A percentile compares a stretch with the other conserved stretches of the same genome.
Conservation (phyloP, 2,888 invertebrate genomes). For the Diogma glabrata region DNA sequence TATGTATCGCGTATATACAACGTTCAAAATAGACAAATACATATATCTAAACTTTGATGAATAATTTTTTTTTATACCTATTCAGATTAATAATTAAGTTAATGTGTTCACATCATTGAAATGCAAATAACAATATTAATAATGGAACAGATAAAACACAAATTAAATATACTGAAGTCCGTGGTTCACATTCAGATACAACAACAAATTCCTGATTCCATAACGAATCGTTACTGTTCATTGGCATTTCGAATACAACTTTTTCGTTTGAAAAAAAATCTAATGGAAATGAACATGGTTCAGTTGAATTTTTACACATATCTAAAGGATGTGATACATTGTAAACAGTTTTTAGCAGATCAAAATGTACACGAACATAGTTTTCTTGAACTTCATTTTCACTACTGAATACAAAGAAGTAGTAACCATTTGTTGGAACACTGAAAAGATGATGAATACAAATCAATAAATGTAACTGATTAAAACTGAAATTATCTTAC, state of each 20-base stretch:
- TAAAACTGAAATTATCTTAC: slow-evolving; percentile 31
- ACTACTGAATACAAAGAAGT: slow-evolving; percentile 73
- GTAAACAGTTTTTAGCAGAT: slow-evolving; percentile 58
- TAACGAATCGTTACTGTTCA: slow-evolving; percentile 49
- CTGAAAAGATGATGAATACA: slow-evolving; percentile 40
- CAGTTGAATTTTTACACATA: slow-evolving; percentile 50
- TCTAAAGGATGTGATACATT: slow-evolving; percentile 50
- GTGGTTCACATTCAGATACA: slow-evolving; percentile 60
- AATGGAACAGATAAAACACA: slow-evolving; percentile 62
- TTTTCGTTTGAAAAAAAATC: slow-evolving; percentile 58
- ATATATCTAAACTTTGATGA: too few relatives aligned
- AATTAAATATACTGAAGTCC: slow-evolving; percentile 54
- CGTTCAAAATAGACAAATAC: too few relatives aligned
- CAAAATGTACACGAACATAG: slow-evolving; percentile 55
- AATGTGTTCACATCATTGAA: slow-evolving; percentile 39
- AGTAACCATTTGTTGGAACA: slow-evolving; percentile 64
- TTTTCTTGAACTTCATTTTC: slow-evolving; percentile 66
- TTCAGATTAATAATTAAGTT: too few relatives aligned
- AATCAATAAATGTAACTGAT: background rate
- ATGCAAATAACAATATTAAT: slow-evolving; percentile 57
- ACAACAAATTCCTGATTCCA: slow-evolving; percentile 67
- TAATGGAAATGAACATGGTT: slow-evolving; percentile 49
- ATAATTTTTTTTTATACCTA: too few relatives aligned
- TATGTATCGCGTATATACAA: too few relatives aligned
- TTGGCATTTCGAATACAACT: slow-evolving; percentile 55